A percentile compares a stretch with the other conserved stretches of the same genome.
Conservation (phyloP, 1,140 invertebrate species). For the Lordiphosa clarofinis region DNA sequence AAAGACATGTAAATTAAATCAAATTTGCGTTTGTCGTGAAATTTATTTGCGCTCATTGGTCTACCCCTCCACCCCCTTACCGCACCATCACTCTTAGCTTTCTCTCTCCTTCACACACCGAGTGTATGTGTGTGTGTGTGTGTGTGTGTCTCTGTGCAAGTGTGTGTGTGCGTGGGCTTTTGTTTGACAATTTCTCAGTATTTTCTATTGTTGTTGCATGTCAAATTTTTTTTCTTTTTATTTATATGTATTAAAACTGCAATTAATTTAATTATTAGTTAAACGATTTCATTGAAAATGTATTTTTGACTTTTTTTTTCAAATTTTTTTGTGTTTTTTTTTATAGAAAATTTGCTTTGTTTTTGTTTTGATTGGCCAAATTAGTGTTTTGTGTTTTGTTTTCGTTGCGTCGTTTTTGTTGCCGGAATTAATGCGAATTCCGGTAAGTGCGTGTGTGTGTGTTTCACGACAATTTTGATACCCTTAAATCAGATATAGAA, state of each 20-base stretch:
- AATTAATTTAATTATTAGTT: slow-evolving; percentile 29
- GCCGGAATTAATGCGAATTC: slow-evolving; percentile 22
- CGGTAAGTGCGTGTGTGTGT: slow-evolving; percentile 11
- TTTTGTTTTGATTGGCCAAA: slow-evolving; percentile 36
- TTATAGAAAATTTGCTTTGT: slow-evolving; percentile 16
- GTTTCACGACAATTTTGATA: slow-evolving; percentile 33
- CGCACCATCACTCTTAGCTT: background rate
- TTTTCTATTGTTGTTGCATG: slow-evolving; percentile 24
- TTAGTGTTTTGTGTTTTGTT: slow-evolving; percentile 26
- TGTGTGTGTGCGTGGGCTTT: slow-evolving; percentile 12
- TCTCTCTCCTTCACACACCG: background rate
- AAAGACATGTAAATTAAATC: slow-evolving; percentile 75
- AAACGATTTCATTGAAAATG: slow-evolving; percentile 5
- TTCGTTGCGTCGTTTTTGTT: slow-evolving; percentile 19
- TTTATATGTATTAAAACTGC: slow-evolving; percentile 19
- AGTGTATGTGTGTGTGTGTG: background rate
- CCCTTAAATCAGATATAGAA: too few species aligned
- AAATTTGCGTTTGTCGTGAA: slow-evolving; percentile 53
- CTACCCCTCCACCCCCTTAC: slow-evolving; percentile 3
- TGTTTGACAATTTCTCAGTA: slow-evolving; percentile 17
- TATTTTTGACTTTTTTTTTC: background rate
- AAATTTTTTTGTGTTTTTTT: slow-evolving; percentile 12
- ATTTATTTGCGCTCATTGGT: slow-evolving; percentile 34
- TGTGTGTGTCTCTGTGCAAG: slow-evolving; percentile 6
- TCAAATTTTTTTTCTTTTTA: slow-evolving; percentile 29